Conservation (phyloP, 1,140 invertebrate genomes). For the Halictus rubicundus region DNA sequence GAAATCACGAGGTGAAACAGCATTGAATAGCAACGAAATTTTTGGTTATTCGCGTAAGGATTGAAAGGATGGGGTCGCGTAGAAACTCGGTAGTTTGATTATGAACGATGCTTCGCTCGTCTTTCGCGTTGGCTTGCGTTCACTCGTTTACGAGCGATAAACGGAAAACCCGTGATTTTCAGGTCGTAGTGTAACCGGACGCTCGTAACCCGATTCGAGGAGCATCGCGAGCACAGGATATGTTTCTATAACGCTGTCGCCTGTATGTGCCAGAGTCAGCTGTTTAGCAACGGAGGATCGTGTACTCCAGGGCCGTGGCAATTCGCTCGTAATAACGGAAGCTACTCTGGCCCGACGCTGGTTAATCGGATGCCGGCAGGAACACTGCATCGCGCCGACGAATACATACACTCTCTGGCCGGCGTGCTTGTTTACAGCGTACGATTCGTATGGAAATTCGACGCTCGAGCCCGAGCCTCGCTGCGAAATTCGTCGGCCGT, state of each 20-base stretch:
- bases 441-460: slow-evolving; percentile 6
- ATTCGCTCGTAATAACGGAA: slow-evolving; percentile 72
- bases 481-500: background rate
- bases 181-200: background rate
- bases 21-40: too few species aligned
- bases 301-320: slow-evolving; percentile 40
- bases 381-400: slow-evolving; percentile 36
- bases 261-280: slow-evolving; percentile 60
- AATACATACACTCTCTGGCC: slow-evolving; percentile 52
- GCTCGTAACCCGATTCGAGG: background rate
- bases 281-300: slow-evolving; percentile 62
- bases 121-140: background rate
- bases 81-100: too few species aligned
- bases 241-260: background rate
- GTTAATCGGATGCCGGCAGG: slow-evolving; percentile 69
- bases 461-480: too few species aligned
- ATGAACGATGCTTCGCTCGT: background rate
- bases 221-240: background rate
- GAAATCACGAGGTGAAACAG: too few species aligned
- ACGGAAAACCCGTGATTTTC: too few species aligned
- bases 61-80: too few species aligned
- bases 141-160: background rate
- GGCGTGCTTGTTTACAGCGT: background rate
- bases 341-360: slow-evolving; percentile 52
- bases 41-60: too few species aligned